Evolutionary conservation across 1,140 invertebrate species (phyloP).

Genomic region (Lucilia cuprina): DNA sequence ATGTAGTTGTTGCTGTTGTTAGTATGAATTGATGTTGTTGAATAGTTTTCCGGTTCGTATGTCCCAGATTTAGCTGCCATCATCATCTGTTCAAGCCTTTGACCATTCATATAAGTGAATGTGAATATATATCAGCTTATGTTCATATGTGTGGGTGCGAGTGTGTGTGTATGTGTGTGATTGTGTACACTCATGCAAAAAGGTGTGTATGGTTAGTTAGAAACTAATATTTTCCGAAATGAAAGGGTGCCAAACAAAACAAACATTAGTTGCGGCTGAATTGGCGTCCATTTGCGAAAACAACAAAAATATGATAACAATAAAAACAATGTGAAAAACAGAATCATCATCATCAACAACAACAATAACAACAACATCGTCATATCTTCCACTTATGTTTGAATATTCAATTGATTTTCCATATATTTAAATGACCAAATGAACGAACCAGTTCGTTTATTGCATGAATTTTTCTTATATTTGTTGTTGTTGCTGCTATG

Average conservation of each 20-base stretch:
- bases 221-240: slow-evolving; percentile 22
- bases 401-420: neutral
- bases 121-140: too few relatives aligned
- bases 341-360: slow-evolving; percentile 1
- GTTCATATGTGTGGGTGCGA: neutral
- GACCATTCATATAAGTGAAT: neutral
- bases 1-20: neutral
- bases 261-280: slow-evolving; percentile 59
- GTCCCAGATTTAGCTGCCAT: slow-evolving; percentile 15
- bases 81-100: neutral
- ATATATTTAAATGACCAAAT: slow-evolving; percentile 13
- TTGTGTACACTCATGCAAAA: slow-evolving; percentile 16
- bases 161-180: neutral
- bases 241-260: slow-evolving; percentile 30
- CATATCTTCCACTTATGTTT: slow-evolving; percentile 6
- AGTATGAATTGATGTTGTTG: slow-evolving; percentile 5
- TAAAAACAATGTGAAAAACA: neutral
- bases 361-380: neutral
- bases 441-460: neutral
- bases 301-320: neutral
- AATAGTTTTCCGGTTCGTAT: slow-evolving; percentile 46
- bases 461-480: neutral
- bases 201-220: slow-evolving; percentile 29
- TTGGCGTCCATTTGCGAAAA: slow-evolving; percentile 46
- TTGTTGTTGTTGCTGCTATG: neutral